Base-by-base conservation (phyloP, 2,113 vertebrate genomes). In the Panthera uncia region DNA sequence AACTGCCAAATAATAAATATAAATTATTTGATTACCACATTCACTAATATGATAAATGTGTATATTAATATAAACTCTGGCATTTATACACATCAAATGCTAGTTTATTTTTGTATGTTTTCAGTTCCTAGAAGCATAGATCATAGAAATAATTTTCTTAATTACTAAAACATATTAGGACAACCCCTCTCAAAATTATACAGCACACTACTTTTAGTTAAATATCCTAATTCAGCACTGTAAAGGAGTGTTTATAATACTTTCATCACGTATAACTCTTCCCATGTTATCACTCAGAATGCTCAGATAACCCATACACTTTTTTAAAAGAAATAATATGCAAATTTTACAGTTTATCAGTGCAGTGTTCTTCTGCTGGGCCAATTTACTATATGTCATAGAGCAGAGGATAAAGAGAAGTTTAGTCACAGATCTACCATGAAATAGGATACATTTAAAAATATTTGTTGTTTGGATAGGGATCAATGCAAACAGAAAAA, bases 181-280 rank as follows among this genome's bases (percentile, higher is more conserved):
- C 45, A 52, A 5, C 36, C 36, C 15, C 76, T 3, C 29, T 84
- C 6, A 82, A 78, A 89, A 74, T 93, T 92, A 29, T 33, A 95
- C 0, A 89, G 18, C 13, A 13, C 2, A 31, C 23, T 1, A 71
- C 27, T 86, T 82, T 71, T 33, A 90, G 86, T 21, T 88, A 84
- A 95, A 82, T 94, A 78, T 87, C 78, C 92, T 94, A 89, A 92
- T 29, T 92, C 69, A 69, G 8, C 10, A 69, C 89, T 23, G 4
- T 85, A 92, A 68, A 81, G 85, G 25, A 86, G 18, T 52, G 93
- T 50, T 82, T 76, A 41, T 21, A 41, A 31, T 57, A 69, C 15
- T 91, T 87, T 36, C 52, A 93, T 61, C 33, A 69, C 52, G 79
- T 87, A 79, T 31, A 84, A 33, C 19, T 68, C 78, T 87, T 83